Evolutionary conservation across 2,888 invertebrate genomes (phyloP).

Genomic region (Pachliopta kotzebuea): DNA sequence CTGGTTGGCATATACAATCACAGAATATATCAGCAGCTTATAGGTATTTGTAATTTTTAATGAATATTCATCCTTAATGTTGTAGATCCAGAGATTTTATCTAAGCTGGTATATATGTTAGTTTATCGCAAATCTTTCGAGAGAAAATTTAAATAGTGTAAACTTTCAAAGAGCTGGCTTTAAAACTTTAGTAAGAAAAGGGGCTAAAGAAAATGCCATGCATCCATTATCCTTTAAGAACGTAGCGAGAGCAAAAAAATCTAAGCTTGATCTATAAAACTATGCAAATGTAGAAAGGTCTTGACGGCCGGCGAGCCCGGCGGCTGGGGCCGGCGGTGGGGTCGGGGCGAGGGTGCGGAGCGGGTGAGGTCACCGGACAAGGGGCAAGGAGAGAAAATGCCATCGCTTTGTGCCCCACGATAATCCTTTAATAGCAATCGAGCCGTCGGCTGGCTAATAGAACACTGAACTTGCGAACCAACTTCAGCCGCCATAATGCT

Average conservation of each 20-base stretch:
- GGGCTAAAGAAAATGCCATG: conserved; percentile 30
- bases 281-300: conserved; percentile 78
- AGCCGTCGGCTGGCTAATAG: conserved; percentile 44
- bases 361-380: conserved; percentile 54
- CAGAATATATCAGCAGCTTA: not conserved
- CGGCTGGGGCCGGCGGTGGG: conserved; percentile 41
- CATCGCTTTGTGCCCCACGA: conserved; percentile 69
- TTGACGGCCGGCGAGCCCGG: conserved; percentile 61
- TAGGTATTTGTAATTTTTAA: no score
- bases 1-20: not conserved
- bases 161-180: conserved; percentile 21
- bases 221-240: conserved; percentile 70
- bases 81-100: not conserved
- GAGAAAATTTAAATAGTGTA: conserved; percentile 5
- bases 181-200: conserved; percentile 25
- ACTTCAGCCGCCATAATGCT: conserved; percentile 34
- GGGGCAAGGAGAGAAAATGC: conserved; percentile 70
- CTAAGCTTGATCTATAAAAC: conserved; percentile 65
- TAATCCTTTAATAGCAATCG: conserved; percentile 78
- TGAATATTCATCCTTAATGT: no score
- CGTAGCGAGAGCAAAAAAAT: conserved; percentile 61
- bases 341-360: conserved; percentile 39
- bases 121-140: not conserved
- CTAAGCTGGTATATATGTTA: not conserved
- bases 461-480: conserved; percentile 31